These are phyloP conservation scores for Eugnorisma glareosa DNA, from an alignment of 2,888 invertebrate species.

Conservation along the genomic window DNA sequence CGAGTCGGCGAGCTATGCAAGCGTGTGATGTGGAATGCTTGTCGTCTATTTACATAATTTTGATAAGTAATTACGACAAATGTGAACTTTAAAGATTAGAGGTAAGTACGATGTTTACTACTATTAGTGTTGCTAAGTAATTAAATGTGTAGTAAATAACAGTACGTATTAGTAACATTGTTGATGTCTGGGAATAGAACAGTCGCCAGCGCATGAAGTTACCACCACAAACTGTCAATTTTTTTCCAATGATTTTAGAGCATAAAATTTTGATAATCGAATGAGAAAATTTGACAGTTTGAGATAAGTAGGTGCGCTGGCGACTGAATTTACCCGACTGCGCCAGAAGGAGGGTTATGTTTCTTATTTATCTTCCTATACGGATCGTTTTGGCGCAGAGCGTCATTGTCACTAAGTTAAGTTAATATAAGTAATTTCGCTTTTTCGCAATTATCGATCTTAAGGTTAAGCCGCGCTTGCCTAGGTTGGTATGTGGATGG, in stretches of 20 bases:
- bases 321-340: too few species aligned
- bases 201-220: not conserved
- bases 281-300: too few species aligned
- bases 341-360: too few species aligned
- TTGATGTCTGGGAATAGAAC: not conserved
- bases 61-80: slow-evolving; percentile 49
- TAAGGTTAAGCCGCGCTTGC: too few species aligned
- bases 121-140: not conserved
- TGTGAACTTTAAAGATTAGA: slow-evolving; percentile 27
- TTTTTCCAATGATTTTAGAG: too few species aligned
- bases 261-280: too few species aligned
- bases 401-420: not conserved
- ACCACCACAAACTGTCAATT: too few species aligned
- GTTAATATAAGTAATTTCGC: not conserved
- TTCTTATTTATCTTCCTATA: not conserved
- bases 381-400: not conserved
- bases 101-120: slow-evolving; percentile 9
- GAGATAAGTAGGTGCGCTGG: too few species aligned
- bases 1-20: slow-evolving; percentile 43
- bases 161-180: not conserved
- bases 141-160: not conserved
- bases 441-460: not conserved
- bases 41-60: slow-evolving; percentile 40
- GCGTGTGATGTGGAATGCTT: slow-evolving; percentile 49
- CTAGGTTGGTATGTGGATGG: too few species aligned